phyloP scores from a whole-genome alignment of 2,888 invertebrate genomes.

The Craniophora ligustri region DNA sequence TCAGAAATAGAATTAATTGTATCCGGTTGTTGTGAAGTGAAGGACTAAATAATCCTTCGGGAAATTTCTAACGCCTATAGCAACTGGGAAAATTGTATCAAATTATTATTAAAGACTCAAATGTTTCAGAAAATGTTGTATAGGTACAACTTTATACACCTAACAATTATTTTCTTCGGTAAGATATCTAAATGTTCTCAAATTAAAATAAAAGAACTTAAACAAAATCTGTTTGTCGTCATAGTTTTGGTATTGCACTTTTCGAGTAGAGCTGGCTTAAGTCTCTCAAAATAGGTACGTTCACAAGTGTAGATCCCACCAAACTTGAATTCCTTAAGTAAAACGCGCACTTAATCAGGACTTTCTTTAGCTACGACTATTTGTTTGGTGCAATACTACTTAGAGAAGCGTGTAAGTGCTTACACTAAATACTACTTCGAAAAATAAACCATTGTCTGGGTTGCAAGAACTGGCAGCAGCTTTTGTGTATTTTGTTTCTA shows the following conservation, averaged over 20 bases:
- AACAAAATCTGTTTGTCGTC: neutral
- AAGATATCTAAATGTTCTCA: no score
- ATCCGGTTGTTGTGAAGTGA: neutral
- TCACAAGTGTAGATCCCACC: slow-evolving; percentile 10
- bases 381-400: slow-evolving; percentile 39
- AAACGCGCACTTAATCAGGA: slow-evolving; percentile 50
- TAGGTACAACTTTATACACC: no score
- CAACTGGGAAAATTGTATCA: no score
- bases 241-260: slow-evolving; percentile 16
- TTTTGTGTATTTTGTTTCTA: slow-evolving; percentile 21
- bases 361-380: slow-evolving; percentile 36
- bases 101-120: no score
- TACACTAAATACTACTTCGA: slow-evolving; percentile 39
- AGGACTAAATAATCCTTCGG: neutral
- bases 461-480: slow-evolving; percentile 1
- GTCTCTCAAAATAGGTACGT: slow-evolving; percentile 31
- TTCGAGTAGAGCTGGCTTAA: slow-evolving; percentile 10
- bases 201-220: neutral
- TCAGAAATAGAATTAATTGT: neutral
- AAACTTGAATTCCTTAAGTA: slow-evolving; percentile 48
- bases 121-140: no score
- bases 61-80: no score
- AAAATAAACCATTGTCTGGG: slow-evolving; percentile 46
- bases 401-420: slow-evolving; percentile 22
- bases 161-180: no score